Conservation (phyloP, 2,113 vertebrate genomes). For the Tonatia bakeri region DNA sequence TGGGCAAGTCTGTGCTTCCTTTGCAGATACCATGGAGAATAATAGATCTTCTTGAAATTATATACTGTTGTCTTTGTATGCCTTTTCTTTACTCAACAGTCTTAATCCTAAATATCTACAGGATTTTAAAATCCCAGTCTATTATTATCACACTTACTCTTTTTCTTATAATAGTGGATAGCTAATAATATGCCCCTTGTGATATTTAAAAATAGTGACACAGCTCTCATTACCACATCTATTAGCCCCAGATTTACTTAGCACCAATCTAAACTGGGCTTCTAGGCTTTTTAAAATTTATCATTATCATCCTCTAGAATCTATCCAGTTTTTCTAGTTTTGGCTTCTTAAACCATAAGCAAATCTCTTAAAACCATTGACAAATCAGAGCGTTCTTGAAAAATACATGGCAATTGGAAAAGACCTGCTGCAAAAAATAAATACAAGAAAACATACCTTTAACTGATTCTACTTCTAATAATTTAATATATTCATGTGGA, state of each 20-base stretch:
- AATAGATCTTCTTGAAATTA: constrained; percentile 40
- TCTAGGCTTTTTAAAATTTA: constrained; percentile 33
- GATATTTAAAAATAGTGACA: constrained; percentile 81
- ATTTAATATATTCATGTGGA: neutral
- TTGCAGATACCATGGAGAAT: constrained; percentile 19
- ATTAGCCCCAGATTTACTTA: constrained; percentile 73
- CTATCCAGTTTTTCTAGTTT: constrained; percentile 53
- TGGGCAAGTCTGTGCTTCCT: constrained; percentile 12
- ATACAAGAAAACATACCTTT: neutral
- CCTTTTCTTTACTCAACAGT: constrained; percentile 56
- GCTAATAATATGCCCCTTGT: constrained; percentile 80
- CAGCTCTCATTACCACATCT: constrained; percentile 77
- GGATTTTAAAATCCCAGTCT: constrained; percentile 73
- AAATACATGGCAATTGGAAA: constrained; percentile 8
- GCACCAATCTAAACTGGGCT: constrained; percentile 74
- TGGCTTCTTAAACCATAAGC: constrained; percentile 45
- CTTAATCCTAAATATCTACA: constrained; percentile 61
- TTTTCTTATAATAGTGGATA: constrained; percentile 79
- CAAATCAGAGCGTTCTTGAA: constrained; percentile 28
- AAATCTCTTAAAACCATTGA: constrained; percentile 26
- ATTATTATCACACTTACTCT: constrained; percentile 77
- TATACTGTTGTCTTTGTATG: neutral
- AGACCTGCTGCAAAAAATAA: neutral
- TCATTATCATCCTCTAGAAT: constrained; percentile 25
- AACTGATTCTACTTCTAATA: neutral